phyloP scores from a whole-genome alignment of 1,140 invertebrate genomes.

The Drosophila leontia region DNA sequence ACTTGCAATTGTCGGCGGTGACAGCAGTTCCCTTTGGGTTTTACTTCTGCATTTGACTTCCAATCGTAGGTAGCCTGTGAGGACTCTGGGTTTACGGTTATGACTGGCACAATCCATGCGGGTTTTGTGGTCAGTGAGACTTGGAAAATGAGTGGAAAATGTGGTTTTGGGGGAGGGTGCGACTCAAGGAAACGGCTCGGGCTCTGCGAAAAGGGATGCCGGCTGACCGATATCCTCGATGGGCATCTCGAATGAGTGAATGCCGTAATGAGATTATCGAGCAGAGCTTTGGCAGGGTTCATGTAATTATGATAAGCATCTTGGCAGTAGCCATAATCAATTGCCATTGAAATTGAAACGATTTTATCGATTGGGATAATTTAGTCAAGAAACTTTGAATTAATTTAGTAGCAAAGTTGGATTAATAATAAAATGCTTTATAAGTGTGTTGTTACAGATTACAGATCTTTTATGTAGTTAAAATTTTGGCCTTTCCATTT shows the following conservation, averaged over 20 bases:
- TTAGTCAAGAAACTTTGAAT: neutral
- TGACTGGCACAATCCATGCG: conserved; percentile 53
- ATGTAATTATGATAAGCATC: conserved; percentile 7
- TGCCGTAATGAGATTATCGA: conserved; percentile 27
- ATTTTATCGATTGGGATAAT: neutral
- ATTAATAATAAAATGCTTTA: neutral
- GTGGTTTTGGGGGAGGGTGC: conserved; percentile 1
- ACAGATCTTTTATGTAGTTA: too few relatives aligned
- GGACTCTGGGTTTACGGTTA: conserved; percentile 12
- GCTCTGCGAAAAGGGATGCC: neutral
- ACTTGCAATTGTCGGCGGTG: conserved; percentile 68
- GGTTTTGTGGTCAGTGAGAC: conserved; percentile 18
- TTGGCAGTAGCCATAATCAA: neutral
- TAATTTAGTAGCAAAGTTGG: neutral
- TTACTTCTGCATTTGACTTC: conserved; percentile 8
- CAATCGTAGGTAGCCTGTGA: conserved; percentile 7
- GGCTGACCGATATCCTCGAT: conserved; percentile 1
- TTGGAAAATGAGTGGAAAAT: conserved; percentile 22
- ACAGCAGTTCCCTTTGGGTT: conserved; percentile 10
- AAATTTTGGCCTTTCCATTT: too few relatives aligned
- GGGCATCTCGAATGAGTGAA: conserved; percentile 4
- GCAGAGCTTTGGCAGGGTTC: neutral
- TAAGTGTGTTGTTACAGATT: too few relatives aligned
- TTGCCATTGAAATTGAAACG: neutral
- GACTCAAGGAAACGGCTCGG: neutral